phyloP scores from a whole-genome alignment of 1,140 invertebrate genomes.

The Grapholita molesta region DNA sequence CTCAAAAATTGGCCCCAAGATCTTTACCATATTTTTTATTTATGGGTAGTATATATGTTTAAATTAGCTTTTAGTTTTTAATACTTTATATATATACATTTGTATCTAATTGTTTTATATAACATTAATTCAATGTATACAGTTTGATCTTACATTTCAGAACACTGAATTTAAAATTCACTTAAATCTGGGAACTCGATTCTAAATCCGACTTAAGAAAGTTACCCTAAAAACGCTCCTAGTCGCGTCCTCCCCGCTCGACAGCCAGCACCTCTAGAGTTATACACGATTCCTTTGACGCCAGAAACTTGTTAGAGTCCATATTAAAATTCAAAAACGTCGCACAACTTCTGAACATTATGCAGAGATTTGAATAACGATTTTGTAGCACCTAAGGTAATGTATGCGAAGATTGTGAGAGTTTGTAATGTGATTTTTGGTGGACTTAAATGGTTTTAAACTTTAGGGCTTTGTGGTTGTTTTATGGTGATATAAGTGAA shows the following conservation, averaged over 20 bases:
- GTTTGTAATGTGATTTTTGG: constrained; percentile 71
- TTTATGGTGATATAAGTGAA: constrained; percentile 20
- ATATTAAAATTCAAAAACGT: constrained; percentile 78
- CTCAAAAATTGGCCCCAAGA: no score
- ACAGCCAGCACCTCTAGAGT: constrained; percentile 31
- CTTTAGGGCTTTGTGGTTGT: constrained; percentile 51
- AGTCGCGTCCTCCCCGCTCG: constrained; percentile 37
- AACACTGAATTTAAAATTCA: no score
- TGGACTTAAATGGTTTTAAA: constrained; percentile 68
- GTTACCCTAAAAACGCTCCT: neutral
- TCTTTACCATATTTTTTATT: no score
- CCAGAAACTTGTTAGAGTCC: constrained; percentile 72
- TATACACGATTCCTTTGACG: constrained; percentile 70
- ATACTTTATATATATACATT: no score
- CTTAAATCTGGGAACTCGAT: neutral
- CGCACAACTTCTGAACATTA: constrained; percentile 72
- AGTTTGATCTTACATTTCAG: no score
- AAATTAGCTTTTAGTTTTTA: no score
- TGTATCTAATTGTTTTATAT: no score
- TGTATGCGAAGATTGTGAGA: constrained; percentile 67
- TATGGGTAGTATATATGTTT: no score
- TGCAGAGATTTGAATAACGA: constrained; percentile 76
- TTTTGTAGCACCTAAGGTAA: constrained; percentile 70
- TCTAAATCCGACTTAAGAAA: neutral
- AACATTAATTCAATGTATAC: no score